Conservation (phyloP, 2,113 vertebrate species). For the Piprites chloris region DNA sequence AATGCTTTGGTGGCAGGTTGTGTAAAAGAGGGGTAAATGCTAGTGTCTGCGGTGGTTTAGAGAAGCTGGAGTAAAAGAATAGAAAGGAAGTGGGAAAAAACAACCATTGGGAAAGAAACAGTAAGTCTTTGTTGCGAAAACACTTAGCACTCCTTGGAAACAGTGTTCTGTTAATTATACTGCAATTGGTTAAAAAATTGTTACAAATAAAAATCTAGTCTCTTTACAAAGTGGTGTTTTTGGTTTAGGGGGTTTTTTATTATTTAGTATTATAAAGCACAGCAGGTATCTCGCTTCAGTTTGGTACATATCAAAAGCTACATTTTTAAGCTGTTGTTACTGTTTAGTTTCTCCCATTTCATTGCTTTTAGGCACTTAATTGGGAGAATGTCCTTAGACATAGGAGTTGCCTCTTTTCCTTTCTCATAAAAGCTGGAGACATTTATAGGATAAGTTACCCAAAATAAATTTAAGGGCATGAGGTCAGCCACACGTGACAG, state of each 20-base stretch:
- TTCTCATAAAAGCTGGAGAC: neutral
- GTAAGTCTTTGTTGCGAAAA: slow-evolving; percentile 48
- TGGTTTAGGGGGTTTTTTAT: neutral
- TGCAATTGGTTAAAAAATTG: slow-evolving; percentile 7
- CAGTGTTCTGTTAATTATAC: neutral
- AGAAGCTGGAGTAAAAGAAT: neutral
- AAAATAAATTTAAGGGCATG: neutral
- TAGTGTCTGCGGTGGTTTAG: neutral
- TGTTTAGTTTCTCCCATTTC: neutral
- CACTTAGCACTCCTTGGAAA: slow-evolving; percentile 28
- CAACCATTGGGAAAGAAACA: slow-evolving; percentile 50
- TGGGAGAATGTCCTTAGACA: neutral
- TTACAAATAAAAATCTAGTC: neutral
- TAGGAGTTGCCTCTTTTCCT: neutral
- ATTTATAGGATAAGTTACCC: neutral
- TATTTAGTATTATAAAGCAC: neutral
- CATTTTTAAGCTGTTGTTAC: neutral
- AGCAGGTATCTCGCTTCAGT: neutral
- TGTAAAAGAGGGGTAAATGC: neutral
- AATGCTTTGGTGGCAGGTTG: neutral
- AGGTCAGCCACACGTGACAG: neutral
- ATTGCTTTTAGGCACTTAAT: neutral
- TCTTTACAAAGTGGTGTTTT: neutral
- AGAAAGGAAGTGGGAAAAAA: neutral
- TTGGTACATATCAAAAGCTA: neutral